Base-by-base conservation (phyloP, 2,888 invertebrate species). In the Lepetodrilus schrolli region DNA sequence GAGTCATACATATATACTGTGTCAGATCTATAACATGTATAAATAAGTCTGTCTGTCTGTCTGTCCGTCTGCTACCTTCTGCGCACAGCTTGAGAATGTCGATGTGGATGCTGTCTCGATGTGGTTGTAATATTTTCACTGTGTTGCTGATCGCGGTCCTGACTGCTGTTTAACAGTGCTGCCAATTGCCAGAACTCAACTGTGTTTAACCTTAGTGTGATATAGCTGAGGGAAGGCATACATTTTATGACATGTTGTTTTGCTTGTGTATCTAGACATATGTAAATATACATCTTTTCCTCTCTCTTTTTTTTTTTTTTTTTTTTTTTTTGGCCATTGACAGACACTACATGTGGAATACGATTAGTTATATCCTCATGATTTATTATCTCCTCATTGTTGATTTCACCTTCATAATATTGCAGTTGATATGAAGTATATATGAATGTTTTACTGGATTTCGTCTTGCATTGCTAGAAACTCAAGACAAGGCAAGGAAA, bases 361-460 rank as follows among this genome's bases (percentile, higher is more conserved):
- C 17, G 58, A n/a, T n/a, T n/a, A n/a, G n/a, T n/a, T n/a, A 34
- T n/a, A 58, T 58, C 58, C 58, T 30, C 10, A 30, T 34, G n/a
- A 58, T 58, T 58, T 34, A 58, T 30, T 17, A 23, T 26, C 34
- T 58, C 30, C 30, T 58, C 58, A 58, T 48, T 5, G 48, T 58
- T 30, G n/a, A n/a, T n/a, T n/a, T 30, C 26, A 58, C 58, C 30
- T 58, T 30, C 58, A 58, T 58, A 58, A 58, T 58, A 58, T 58
- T 58, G 58, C 34, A 34, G 30, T 30, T 30, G 58, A 23, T 17
- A 30, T 30, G 17, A n/a, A 10, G n/a, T 51, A n/a, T 58, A 30
- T 58, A 58, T 34, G n/a, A 20, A n/a, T 17, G 48, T 48, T 30
- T 58, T 23, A 17, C 26, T 58, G 58, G 7, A 58, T 30, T 30